A percentile compares a stretch with the other conserved stretches of the same genome.
Evolutionary conservation across 2,113 vertebrate genomes (phyloP).

Genomic region (Clarias gariepinus): DNA sequence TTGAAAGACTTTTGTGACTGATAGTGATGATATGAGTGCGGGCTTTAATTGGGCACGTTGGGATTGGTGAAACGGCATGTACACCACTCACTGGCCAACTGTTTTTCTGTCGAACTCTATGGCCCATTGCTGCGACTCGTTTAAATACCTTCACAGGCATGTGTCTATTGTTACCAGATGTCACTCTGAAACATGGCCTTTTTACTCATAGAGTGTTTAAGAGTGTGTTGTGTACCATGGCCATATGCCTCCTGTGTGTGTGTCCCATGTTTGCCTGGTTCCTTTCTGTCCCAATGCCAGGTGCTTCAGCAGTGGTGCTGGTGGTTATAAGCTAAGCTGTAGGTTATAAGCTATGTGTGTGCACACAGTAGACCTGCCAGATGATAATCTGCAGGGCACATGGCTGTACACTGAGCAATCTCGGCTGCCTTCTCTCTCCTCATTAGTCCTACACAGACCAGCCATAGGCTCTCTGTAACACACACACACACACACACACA

Average conservation of each 20-base stretch:
- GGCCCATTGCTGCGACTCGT: constrained; percentile 41
- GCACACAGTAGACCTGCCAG: constrained; percentile 27
- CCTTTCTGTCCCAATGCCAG: not conserved
- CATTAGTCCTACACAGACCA: constrained; percentile 70
- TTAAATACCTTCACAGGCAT: constrained; percentile 41
- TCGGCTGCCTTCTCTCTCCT: constrained; percentile 67
- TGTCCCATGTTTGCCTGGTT: not conserved
- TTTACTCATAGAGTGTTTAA: constrained; percentile 13
- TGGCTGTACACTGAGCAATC: constrained; percentile 66
- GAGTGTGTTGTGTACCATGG: constrained; percentile 8
- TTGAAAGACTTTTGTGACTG: constrained; percentile 55
- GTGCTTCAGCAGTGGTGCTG: not conserved
- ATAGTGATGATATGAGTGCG: constrained; percentile 34
- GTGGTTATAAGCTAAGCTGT: constrained; percentile 7
- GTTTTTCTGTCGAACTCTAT: constrained; percentile 11
- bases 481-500: constrained; percentile 57
- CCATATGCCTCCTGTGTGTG: not conserved
- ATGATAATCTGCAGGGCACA: constrained; percentile 68
- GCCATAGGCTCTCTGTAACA: constrained; percentile 48
- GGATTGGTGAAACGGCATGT: constrained; percentile 46
- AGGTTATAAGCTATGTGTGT: too few relatives aligned
- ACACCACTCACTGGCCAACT: constrained; percentile 37
- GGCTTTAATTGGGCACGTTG: constrained; percentile 48
- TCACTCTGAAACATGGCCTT: constrained; percentile 43
- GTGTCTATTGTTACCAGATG: constrained; percentile 56